Conservation (phyloP, 2,888 invertebrate species). For the Idaea straminata region DNA sequence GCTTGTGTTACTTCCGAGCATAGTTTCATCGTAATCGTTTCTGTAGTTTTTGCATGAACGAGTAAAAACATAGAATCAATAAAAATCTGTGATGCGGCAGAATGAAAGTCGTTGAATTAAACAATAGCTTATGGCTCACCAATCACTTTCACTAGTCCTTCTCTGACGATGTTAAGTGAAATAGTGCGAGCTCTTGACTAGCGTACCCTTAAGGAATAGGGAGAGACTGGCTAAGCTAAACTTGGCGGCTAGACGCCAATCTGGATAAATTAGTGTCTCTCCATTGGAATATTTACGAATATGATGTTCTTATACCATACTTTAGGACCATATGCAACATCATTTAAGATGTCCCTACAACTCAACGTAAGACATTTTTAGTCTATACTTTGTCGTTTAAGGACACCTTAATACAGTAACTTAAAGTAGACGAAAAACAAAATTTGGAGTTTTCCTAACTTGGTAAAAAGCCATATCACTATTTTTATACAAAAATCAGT, state of each 20-base stretch:
- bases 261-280: not conserved
- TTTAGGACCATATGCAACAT: conserved; percentile 29
- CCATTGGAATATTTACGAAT: conserved; percentile 60
- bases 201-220: not conserved
- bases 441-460: conserved; percentile 53
- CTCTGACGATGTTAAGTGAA: not conserved
- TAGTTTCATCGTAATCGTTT: too few species aligned
- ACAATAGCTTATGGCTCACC: not conserved
- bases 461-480: conserved; percentile 69
- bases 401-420: conserved; percentile 17
- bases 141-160: not conserved
- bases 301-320: conserved; percentile 44
- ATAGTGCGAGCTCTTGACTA: not conserved
- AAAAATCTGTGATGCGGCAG: too few species aligned
- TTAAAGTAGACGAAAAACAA: conserved; percentile 25
- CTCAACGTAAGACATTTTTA: not conserved
- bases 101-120: not conserved
- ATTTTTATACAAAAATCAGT: conserved; percentile 76
- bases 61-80: too few species aligned
- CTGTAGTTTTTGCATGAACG: too few species aligned
- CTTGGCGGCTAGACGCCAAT: not conserved
- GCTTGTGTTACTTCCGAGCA: too few species aligned
- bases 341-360: conserved; percentile 9
- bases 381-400: not conserved
- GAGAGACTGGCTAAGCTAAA: not conserved